Evolutionary conservation across 2,888 invertebrate species (phyloP).

Genomic region (Ephialtes manifestator): DNA sequence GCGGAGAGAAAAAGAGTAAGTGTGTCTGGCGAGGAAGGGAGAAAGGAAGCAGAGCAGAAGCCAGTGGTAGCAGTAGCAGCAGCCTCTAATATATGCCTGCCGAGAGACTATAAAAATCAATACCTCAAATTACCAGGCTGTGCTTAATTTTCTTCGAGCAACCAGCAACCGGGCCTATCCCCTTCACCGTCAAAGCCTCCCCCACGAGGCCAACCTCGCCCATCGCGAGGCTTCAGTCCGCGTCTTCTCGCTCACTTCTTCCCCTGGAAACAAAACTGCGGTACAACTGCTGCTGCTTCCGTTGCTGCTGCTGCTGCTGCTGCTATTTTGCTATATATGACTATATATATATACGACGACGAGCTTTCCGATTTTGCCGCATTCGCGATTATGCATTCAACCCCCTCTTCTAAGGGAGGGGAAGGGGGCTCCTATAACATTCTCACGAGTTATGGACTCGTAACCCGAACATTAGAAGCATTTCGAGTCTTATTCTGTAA

Average conservation of each 20-base stretch:
- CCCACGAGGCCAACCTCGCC: slow-evolving; percentile 53
- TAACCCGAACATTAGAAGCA: slow-evolving; percentile 52
- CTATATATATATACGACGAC: slow-evolving; percentile 32
- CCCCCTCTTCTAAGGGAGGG: background rate
- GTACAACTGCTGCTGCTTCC: slow-evolving; percentile 1
- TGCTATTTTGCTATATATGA: background rate
- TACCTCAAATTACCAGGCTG: slow-evolving; percentile 86
- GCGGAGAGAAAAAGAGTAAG: slow-evolving; percentile 66
- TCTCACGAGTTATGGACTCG: slow-evolving; percentile 47
- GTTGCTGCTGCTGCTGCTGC: background rate
- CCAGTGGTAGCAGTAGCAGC: slow-evolving; percentile 58
- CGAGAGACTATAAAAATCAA: slow-evolving; percentile 86
- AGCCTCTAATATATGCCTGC: slow-evolving; percentile 84
- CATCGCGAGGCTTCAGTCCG: background rate
- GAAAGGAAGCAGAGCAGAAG: slow-evolving; percentile 75
- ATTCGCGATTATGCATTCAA: slow-evolving; percentile 49
- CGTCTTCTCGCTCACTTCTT: slow-evolving; percentile 50
- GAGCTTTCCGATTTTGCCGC: slow-evolving; percentile 49
- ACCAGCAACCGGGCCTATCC: slow-evolving; percentile 73
- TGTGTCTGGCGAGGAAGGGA: slow-evolving; percentile 66
- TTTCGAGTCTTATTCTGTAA: slow-evolving; percentile 29
- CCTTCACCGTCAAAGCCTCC: slow-evolving; percentile 54
- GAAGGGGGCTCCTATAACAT: background rate
- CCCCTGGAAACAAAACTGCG: slow-evolving; percentile 54
- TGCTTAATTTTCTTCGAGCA: slow-evolving; percentile 85